These are phyloP conservation scores for Holcopasites calliopsidis DNA, from an alignment of 1,140 invertebrate genomes.

Conservation along the genomic window DNA sequence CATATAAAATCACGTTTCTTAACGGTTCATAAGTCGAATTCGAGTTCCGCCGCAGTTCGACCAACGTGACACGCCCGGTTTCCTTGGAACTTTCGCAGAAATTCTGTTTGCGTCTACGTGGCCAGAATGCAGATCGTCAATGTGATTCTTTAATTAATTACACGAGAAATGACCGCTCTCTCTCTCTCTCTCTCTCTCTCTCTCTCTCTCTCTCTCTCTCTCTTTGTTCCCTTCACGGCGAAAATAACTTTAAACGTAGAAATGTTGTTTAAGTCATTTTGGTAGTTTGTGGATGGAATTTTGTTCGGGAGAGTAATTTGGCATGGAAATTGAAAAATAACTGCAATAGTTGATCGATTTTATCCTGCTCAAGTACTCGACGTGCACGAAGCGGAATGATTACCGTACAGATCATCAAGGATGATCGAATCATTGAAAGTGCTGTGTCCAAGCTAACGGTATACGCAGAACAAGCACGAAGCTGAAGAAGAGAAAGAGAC, in stretches of 20 bases:
- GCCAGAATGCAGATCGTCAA: not conserved
- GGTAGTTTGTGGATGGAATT: not conserved
- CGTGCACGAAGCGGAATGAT: too few species aligned
- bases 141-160: not conserved
- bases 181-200: too few species aligned
- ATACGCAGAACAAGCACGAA: not conserved
- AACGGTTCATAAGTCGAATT: conserved; percentile 54
- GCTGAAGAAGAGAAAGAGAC: conserved; percentile 26
- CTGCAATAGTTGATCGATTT: too few species aligned
- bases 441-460: conserved; percentile 46
- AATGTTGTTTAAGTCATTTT: not conserved
- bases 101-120: not conserved
- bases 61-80: not conserved
- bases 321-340: not conserved
- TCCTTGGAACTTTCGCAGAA: not conserved
- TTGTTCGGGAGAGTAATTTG: too few species aligned
- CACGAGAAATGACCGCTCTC: too few species aligned
- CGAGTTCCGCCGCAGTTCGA: conserved; percentile 12
- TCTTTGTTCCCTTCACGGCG: not conserved
- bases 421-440: conserved; percentile 54
- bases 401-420: not conserved
- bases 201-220: too few species aligned
- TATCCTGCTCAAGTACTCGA: too few species aligned
- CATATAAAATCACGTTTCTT: conserved; percentile 44
- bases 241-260: not conserved